Evolutionary conservation across 2,113 vertebrate genomes (phyloP).

Genomic region (Hyperoodon ampullatus): DNA sequence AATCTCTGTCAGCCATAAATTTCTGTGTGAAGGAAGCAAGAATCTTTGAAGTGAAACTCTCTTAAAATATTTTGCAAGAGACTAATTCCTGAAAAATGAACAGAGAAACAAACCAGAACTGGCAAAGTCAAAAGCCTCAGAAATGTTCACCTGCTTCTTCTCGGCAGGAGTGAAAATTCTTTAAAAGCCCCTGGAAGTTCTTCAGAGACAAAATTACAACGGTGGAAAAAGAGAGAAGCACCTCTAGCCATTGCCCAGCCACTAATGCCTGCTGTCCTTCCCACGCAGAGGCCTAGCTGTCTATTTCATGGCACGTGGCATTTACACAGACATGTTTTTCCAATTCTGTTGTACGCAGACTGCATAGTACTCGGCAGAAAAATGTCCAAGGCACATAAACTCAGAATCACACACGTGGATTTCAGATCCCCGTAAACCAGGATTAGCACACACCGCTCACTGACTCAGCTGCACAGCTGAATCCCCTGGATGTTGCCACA

Average conservation of each 20-base stretch:
- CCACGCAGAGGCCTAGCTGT: not conserved
- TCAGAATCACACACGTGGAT: not conserved
- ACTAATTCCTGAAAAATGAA: constrained; percentile 26
- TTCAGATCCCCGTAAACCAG: not conserved
- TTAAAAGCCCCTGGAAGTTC: not conserved
- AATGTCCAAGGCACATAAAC: not conserved
- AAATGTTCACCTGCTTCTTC: not conserved
- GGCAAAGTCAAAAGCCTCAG: not conserved
- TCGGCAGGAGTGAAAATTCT: not conserved
- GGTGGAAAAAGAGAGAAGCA: not conserved
- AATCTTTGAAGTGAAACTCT: not conserved
- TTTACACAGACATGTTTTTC: not conserved
- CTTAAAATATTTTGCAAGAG: constrained; percentile 51
- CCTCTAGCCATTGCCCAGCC: not conserved
- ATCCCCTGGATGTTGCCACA: not conserved
- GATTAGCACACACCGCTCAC: not conserved
- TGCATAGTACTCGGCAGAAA: not conserved
- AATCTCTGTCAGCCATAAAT: constrained; percentile 23
- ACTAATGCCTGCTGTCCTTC: not conserved
- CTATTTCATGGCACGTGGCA: not conserved
- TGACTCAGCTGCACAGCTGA: not conserved
- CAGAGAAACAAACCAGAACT: constrained; percentile 7
- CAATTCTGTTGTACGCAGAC: not conserved
- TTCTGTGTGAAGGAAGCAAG: constrained; percentile 25
- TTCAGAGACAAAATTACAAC: not conserved